Evolutionary conservation across 1,140 invertebrate species (phyloP).

Genomic region (Aphelinus certus): DNA sequence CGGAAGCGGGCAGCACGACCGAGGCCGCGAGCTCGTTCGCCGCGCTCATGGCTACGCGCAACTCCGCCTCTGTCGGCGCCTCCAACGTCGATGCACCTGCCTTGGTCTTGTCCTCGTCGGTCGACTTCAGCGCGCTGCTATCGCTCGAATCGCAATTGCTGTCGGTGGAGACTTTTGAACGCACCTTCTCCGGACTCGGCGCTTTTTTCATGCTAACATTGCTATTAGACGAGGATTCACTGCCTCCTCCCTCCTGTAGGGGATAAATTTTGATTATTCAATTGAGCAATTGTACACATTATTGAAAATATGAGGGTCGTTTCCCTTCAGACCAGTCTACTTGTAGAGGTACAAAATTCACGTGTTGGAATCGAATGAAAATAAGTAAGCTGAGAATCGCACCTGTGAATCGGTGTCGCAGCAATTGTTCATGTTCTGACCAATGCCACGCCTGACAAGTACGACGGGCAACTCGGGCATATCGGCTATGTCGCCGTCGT

Average conservation of each 20-base stretch:
- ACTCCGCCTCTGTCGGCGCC: background rate
- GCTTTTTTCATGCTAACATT: slow-evolving; percentile 62
- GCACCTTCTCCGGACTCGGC: slow-evolving; percentile 60
- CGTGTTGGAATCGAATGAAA: too few species aligned
- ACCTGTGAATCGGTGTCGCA: slow-evolving; percentile 76
- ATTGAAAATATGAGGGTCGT: too few species aligned
- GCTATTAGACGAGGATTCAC: slow-evolving; percentile 65
- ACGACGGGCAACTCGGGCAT: slow-evolving; percentile 56
- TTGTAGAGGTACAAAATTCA: too few species aligned
- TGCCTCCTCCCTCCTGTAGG: slow-evolving; percentile 62
- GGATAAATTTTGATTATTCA: too few species aligned
- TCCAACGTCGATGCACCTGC: slow-evolving; percentile 34
- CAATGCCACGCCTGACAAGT: slow-evolving; percentile 54
- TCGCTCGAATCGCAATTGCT: slow-evolving; percentile 64
- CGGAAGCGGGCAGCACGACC: background rate
- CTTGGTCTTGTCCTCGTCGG: slow-evolving; percentile 46
- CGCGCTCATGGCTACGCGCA: background rate
- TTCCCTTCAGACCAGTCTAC: too few species aligned
- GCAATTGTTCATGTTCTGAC: slow-evolving; percentile 57
- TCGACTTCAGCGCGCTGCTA: slow-evolving; percentile 52
- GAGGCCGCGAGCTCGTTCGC: background rate
- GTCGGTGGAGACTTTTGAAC: slow-evolving; percentile 62
- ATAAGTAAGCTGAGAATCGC: slow-evolving; percentile 48
- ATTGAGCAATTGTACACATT: background rate
- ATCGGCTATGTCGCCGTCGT: slow-evolving; percentile 76